Conservation (phyloP, 2,113 vertebrate species). For the Lates calcarifer region DNA sequence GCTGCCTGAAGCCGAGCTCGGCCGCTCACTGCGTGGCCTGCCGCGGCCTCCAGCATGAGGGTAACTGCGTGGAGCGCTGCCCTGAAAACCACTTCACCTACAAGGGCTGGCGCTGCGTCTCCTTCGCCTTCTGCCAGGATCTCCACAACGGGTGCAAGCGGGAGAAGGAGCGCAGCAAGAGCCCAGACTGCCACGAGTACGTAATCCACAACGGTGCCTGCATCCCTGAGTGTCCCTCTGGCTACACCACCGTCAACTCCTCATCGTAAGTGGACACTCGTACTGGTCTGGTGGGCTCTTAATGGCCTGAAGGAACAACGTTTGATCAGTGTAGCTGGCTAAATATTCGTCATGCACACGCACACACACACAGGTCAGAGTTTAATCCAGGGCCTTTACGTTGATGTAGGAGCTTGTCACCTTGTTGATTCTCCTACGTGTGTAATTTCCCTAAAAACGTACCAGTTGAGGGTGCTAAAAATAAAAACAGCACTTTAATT, state of each 20-base stretch:
- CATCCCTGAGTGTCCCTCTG: constrained; percentile 92
- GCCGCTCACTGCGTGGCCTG: constrained; percentile 91
- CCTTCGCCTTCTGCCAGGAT: constrained; percentile 91
- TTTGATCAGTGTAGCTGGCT: constrained; percentile 27
- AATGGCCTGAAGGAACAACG: constrained; percentile 8
- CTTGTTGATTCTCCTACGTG: neutral
- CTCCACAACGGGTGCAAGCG: constrained; percentile 89
- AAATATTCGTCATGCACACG: neutral
- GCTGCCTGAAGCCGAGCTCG: constrained; percentile 87
- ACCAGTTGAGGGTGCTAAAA: neutral
- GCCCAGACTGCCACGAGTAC: constrained; percentile 86
- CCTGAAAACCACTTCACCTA: constrained; percentile 88
- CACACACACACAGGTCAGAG: neutral
- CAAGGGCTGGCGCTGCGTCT: constrained; percentile 94
- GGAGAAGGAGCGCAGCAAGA: constrained; percentile 78
- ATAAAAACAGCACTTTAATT: neutral
- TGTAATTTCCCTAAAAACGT: neutral
- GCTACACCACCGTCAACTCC: constrained; percentile 92
- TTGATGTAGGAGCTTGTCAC: neutral
- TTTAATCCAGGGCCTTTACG: neutral
- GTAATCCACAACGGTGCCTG: constrained; percentile 94
- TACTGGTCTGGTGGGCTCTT: constrained; percentile 26
- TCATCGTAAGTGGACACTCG: constrained; percentile 88
- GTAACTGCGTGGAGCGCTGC: constrained; percentile 88
- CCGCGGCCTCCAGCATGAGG: constrained; percentile 87